A percentile compares a stretch with the other conserved stretches of the same genome.
These are phyloP conservation scores for Oncorhynchus gorbuscha DNA, from an alignment of 2,113 vertebrate genomes.

Conservation along the genomic window DNA sequence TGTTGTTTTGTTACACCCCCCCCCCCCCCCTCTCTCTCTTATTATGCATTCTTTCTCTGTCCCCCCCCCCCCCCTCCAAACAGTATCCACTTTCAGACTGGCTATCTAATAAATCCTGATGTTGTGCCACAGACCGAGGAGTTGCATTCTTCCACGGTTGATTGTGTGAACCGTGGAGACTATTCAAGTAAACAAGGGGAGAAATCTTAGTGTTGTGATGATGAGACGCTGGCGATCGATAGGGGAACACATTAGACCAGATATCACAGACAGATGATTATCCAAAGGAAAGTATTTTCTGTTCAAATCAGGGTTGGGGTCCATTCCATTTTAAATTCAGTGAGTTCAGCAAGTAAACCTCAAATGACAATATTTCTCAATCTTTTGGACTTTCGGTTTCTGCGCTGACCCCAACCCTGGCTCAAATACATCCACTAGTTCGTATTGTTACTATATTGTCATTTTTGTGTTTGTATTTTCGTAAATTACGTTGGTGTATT, in stretches of 20 bases:
- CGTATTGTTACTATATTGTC: too few relatives aligned
- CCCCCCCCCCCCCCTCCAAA: conserved; percentile 2
- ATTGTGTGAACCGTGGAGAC: conserved; percentile 30
- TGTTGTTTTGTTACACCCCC: conserved; percentile 13
- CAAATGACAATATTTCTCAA: too few relatives aligned
- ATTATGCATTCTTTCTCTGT: not conserved
- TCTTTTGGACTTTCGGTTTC: too few relatives aligned
- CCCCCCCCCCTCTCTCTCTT: not conserved
- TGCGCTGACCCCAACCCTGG: too few relatives aligned
- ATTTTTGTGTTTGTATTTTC: too few relatives aligned
- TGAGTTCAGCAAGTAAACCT: too few relatives aligned
- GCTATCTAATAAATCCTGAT: conserved; percentile 27
- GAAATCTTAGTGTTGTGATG: conserved; percentile 4
- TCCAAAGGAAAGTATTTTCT: too few relatives aligned
- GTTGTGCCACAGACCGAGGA: conserved; percentile 17
- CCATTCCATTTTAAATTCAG: too few relatives aligned
- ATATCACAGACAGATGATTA: not conserved
- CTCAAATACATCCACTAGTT: too few relatives aligned
- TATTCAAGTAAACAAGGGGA: conserved; percentile 18
- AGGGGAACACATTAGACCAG: too few relatives aligned
- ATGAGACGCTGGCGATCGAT: not conserved
- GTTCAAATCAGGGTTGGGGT: too few relatives aligned
- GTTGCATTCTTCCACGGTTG: conserved; percentile 22
- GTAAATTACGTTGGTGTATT: too few relatives aligned
- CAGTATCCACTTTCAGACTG: conserved; percentile 16